Percentiles rank a stretch among this genome's conserved stretches.
phyloP scores from a whole-genome alignment of 2,888 invertebrate species.

The Cyclophora punctaria region DNA sequence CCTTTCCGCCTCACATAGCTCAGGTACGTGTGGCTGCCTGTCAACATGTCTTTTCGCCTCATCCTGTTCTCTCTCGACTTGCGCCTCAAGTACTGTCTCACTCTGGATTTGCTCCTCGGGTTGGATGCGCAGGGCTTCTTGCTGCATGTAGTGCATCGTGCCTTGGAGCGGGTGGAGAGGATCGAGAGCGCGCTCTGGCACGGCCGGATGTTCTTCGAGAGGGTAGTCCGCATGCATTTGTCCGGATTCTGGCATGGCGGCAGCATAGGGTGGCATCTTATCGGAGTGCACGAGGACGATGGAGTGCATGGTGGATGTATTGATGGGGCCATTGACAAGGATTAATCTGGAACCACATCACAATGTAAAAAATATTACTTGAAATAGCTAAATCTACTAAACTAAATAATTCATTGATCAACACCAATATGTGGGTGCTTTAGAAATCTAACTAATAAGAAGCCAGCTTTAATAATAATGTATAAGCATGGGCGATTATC shows the following conservation, averaged over 20 bases:
- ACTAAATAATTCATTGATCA: too few species aligned
- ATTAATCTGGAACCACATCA: slow-evolving; percentile 1
- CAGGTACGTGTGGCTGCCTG: slow-evolving; percentile 37
- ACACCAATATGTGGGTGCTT: background rate
- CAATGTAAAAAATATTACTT: too few species aligned
- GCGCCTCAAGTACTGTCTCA: slow-evolving; percentile 42
- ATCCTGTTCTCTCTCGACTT: slow-evolving; percentile 46
- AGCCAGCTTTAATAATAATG: slow-evolving; percentile 37
- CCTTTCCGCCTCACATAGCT: slow-evolving; percentile 40
- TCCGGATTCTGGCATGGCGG: slow-evolving; percentile 55
- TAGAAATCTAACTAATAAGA: slow-evolving; percentile 14
- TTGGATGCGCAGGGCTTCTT: too few species aligned
- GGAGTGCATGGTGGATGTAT: slow-evolving; percentile 62
- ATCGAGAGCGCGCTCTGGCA: slow-evolving; percentile 60
- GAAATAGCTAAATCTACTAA: too few species aligned
- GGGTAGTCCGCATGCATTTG: slow-evolving; percentile 46
- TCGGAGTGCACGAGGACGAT: slow-evolving; percentile 47
- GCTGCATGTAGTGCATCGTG: slow-evolving; percentile 25
- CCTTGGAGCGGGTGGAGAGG: slow-evolving; percentile 45
- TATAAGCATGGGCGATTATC: too few species aligned
- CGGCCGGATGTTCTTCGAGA: slow-evolving; percentile 40
- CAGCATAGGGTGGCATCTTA: slow-evolving; percentile 55
- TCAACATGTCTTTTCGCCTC: slow-evolving; percentile 39
- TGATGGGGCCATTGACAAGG: slow-evolving; percentile 41
- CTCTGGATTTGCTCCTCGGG: slow-evolving; percentile 1